phyloP scores from a whole-genome alignment of 2,888 invertebrate genomes.

The Lasioglossum lativentre region DNA sequence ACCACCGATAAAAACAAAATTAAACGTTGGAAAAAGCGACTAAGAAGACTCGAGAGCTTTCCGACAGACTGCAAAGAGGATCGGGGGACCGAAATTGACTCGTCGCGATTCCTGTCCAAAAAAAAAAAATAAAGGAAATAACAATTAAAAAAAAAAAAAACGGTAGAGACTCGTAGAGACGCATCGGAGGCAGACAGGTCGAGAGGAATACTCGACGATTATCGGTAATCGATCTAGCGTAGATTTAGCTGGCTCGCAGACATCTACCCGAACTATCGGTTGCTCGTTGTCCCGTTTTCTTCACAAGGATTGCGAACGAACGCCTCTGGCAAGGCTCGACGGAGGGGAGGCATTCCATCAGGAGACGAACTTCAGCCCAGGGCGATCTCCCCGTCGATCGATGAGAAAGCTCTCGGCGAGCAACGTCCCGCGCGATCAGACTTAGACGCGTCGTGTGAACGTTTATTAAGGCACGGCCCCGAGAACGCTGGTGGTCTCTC shows the following conservation, averaged over 20 bases:
- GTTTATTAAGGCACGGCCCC: constrained; percentile 72
- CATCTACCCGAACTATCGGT: constrained; percentile 5
- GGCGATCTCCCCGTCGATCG: constrained; percentile 42
- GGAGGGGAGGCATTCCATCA: constrained; percentile 23
- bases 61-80: constrained; percentile 18
- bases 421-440: constrained; percentile 24
- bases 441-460: constrained; percentile 33
- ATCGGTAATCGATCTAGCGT: background rate
- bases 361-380: constrained; percentile 41
- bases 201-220: background rate
- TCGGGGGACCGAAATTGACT: background rate
- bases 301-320: background rate
- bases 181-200: constrained; percentile 1
- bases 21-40: background rate
- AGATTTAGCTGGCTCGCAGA: background rate
- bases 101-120: background rate
- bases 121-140: too few species aligned
- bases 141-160: too few species aligned
- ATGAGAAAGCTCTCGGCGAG: constrained; percentile 46
- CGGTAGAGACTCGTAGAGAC: background rate
- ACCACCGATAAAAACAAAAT: background rate
- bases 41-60: background rate
- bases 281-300: constrained; percentile 24
- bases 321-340: constrained; percentile 17
- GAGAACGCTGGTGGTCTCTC: constrained; percentile 44